A percentile compares a stretch with the other conserved stretches of the same genome.
phyloP scores from a whole-genome alignment of 2,797 vertebrate species.

The Neostethus bicornis region DNA sequence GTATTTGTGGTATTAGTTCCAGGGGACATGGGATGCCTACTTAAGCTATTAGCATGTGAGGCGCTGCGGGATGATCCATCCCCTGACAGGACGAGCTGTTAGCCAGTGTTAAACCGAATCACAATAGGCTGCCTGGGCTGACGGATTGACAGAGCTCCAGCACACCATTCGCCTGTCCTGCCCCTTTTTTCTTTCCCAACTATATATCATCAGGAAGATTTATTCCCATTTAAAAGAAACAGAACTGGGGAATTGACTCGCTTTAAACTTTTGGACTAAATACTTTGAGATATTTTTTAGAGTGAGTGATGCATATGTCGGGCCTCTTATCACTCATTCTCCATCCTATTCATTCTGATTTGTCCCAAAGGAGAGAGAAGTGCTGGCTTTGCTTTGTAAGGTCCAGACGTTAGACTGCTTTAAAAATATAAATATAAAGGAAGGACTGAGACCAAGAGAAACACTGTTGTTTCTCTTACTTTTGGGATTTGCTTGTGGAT shows the following conservation, averaged over 20 bases:
- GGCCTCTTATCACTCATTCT: conserved; percentile 12
- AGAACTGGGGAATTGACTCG: conserved; percentile 30
- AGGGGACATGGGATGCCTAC: conserved; percentile 80
- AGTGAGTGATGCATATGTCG: conserved; percentile 18
- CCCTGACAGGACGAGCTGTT: conserved; percentile 75
- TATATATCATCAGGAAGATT: conserved; percentile 23
- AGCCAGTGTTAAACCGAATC: conserved; percentile 73
- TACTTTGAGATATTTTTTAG: neutral
- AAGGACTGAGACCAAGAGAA: conserved; percentile 23
- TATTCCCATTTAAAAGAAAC: conserved; percentile 5
- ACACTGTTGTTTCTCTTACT: conserved; percentile 8
- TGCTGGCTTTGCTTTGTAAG: conserved; percentile 47
- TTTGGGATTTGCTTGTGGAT: conserved; percentile 37
- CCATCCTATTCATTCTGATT: conserved; percentile 21
- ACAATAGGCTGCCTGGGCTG: conserved; percentile 69
- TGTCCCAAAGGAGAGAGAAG: conserved; percentile 50
- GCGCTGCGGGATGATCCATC: conserved; percentile 72
- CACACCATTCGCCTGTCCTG: conserved; percentile 33
- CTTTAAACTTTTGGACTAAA: conserved; percentile 36
- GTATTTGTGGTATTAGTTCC: conserved; percentile 84
- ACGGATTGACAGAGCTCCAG: conserved; percentile 68
- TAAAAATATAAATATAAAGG: conserved; percentile 17
- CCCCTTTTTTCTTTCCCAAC: conserved; percentile 27
- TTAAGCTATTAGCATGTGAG: conserved; percentile 84
- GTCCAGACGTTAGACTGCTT: conserved; percentile 50